A percentile compares a stretch with the other conserved stretches of the same genome.
Conservation (phyloP, 2,797 vertebrate species). For the Aeoliscus strigatus region DNA sequence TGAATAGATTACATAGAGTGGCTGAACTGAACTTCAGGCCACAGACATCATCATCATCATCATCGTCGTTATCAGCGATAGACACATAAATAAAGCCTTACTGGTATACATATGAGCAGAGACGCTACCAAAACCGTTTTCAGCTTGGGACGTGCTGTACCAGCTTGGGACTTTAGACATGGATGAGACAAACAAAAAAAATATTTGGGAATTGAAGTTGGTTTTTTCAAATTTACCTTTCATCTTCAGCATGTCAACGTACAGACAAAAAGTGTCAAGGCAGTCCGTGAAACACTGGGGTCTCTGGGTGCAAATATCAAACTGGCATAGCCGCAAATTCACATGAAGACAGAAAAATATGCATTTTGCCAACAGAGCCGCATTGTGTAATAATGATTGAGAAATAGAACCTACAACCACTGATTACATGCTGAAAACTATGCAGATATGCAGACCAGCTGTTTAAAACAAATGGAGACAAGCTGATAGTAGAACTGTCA, state of each 20-base stretch:
- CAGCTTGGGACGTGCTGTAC: constrained; percentile 53
- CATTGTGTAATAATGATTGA: constrained; percentile 40
- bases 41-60: constrained; percentile 47
- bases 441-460: constrained; percentile 21
- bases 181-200: constrained; percentile 38
- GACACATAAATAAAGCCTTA: constrained; percentile 40
- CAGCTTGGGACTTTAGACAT: constrained; percentile 42
- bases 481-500: constrained; percentile 4
- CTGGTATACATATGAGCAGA: constrained; percentile 35
- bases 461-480: constrained; percentile 15
- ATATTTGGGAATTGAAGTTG: constrained; percentile 22
- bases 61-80: constrained; percentile 51
- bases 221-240: constrained; percentile 19
- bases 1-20: constrained; percentile 49
- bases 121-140: constrained; percentile 45
- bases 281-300: constrained; percentile 39
- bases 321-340: constrained; percentile 23
- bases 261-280: constrained; percentile 52
- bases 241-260: constrained; percentile 30
- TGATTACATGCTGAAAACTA: constrained; percentile 11
- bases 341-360: constrained; percentile 18
- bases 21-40: constrained; percentile 36
- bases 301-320: constrained; percentile 20
- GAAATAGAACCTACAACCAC: constrained; percentile 25
- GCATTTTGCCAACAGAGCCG: constrained; percentile 12